Conservation (phyloP, 2,113 vertebrate species). For the Microtus ochrogaster region DNA sequence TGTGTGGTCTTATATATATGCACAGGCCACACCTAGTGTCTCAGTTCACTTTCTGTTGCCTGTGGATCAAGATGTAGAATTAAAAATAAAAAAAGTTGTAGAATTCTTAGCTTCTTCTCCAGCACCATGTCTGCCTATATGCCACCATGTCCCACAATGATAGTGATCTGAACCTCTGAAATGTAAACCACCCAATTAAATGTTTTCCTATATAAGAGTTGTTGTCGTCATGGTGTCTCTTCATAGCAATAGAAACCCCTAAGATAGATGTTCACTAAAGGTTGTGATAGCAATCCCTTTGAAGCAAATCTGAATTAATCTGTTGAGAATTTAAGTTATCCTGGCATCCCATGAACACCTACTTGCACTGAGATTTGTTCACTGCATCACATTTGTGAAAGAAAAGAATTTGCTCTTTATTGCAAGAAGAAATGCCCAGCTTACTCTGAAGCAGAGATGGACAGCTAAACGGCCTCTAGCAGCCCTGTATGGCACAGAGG, state of each 20-base stretch:
- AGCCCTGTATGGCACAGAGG: not conserved
- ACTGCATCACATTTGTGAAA: not conserved
- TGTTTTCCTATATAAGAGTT: not conserved
- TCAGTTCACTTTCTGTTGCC: not conserved
- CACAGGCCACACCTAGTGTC: not conserved
- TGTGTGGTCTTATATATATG: not conserved
- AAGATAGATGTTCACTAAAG: not conserved
- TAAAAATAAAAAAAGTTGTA: not conserved
- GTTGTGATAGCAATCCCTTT: not conserved
- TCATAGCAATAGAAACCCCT: too few species aligned
- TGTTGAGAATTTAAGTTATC: not conserved
- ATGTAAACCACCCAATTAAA: not conserved
- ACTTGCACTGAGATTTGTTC: not conserved
- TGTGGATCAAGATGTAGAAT: not conserved
- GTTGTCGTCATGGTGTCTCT: too few species aligned
- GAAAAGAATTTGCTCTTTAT: constrained; percentile 33
- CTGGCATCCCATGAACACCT: not conserved
- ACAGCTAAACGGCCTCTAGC: not conserved
- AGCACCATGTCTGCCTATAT: not conserved
- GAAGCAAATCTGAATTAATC: not conserved
- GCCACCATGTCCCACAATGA: not conserved
- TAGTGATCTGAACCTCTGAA: not conserved
- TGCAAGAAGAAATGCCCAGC: not conserved
- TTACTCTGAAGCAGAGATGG: not conserved
- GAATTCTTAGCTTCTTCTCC: not conserved